Percentiles rank a stretch among this genome's conserved stretches.
These are phyloP conservation scores for Sylvietta virens DNA, from an alignment of 2,113 vertebrate species.

Conservation along the genomic window DNA sequence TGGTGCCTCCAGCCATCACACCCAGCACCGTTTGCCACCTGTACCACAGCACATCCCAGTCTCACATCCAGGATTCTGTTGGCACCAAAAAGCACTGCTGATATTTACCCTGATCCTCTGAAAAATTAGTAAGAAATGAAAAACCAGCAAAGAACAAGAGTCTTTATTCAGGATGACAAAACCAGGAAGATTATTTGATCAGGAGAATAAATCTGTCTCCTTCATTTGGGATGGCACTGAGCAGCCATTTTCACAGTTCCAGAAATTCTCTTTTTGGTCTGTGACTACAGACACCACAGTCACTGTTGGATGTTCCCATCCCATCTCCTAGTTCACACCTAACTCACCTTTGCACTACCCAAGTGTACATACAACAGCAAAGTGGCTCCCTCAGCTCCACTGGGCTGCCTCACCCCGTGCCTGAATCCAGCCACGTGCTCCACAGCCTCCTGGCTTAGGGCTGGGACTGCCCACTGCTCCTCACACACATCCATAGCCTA, in stretches of 20 bases:
- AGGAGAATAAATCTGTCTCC: not conserved
- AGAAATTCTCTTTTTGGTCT: not conserved
- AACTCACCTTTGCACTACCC: not conserved
- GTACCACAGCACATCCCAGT: not conserved
- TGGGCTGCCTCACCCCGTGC: not conserved
- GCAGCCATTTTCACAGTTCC: not conserved
- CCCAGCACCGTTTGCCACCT: not conserved
- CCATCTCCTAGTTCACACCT: not conserved
- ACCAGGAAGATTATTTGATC: not conserved
- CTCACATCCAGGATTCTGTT: not conserved
- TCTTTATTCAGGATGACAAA: not conserved
- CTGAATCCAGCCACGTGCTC: fast-evolving
- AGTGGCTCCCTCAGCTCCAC: not conserved
- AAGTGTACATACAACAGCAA: not conserved
- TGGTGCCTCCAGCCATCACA: not conserved
- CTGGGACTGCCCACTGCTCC: not conserved
- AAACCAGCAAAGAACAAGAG: not conserved
- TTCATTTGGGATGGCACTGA: not conserved
- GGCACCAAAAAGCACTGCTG: not conserved
- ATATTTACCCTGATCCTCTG: not conserved
- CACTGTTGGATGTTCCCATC: not conserved
- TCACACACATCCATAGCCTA: not conserved
- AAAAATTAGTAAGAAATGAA: not conserved
- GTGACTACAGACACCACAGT: not conserved
- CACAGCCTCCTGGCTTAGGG: not conserved